Conservation (phyloP, 2,113 vertebrate species). For the Zosterops lateralis region DNA sequence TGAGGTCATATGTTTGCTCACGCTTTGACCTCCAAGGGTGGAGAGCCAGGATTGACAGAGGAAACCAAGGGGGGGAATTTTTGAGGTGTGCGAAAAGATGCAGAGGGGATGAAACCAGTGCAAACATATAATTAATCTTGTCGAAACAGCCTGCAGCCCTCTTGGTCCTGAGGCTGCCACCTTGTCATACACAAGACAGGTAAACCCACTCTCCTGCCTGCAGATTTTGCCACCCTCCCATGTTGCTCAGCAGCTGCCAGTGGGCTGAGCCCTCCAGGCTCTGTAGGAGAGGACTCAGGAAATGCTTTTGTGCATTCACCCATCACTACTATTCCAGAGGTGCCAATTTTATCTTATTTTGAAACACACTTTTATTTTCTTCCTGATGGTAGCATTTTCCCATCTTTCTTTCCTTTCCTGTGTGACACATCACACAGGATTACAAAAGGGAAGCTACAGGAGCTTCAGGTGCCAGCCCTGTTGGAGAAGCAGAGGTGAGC, state of each 20-base stretch:
- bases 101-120: neutral
- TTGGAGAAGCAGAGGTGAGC: neutral
- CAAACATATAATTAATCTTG: neutral
- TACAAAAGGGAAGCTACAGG: neutral
- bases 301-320: rapidly evolving
- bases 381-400: neutral
- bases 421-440: neutral
- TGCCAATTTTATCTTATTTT: rapidly evolving
- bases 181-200: too few relatives aligned
- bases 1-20: neutral
- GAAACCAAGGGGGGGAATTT: neutral
- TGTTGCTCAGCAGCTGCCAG: rapidly evolving
- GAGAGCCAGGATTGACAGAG: rapidly evolving
- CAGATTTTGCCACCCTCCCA: rapidly evolving
- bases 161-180: neutral
- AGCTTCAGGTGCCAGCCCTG: neutral
- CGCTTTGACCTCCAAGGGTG: rapidly evolving
- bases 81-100: neutral
- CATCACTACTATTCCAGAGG: rapidly evolving
- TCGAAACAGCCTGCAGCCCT: neutral
- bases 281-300: neutral
- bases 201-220: neutral
- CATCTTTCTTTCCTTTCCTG: neutral
- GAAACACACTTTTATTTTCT: neutral
- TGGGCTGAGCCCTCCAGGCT: neutral